Conservation (phyloP, 2,888 invertebrate genomes). For the Poecilus cupreus region DNA sequence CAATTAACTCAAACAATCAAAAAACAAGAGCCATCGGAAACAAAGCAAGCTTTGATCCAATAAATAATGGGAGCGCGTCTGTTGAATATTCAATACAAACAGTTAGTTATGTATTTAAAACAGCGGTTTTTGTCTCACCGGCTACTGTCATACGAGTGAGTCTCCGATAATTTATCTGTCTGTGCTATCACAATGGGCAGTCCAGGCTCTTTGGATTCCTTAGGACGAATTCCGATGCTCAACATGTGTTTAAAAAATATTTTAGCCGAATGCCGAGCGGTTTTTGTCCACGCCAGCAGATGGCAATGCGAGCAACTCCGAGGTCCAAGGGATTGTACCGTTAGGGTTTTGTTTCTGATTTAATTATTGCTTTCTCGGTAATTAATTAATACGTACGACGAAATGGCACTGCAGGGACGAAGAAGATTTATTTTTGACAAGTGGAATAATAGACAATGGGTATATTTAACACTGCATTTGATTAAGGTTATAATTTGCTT, state of each 20-base stretch:
- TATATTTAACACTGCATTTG: slow-evolving; percentile 35
- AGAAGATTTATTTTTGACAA: slow-evolving; percentile 13
- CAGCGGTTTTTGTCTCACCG: slow-evolving; percentile 44
- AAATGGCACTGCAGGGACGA: not conserved
- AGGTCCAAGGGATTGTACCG: slow-evolving; percentile 15
- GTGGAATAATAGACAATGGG: slow-evolving; percentile 22
- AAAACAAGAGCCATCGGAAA: slow-evolving; percentile 45
- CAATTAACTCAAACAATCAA: slow-evolving; percentile 49
- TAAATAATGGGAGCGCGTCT: slow-evolving; percentile 57
- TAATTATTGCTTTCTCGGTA: slow-evolving; percentile 36
- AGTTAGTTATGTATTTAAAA: slow-evolving; percentile 58
- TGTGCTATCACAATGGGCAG: slow-evolving; percentile 72
- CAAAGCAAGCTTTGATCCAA: slow-evolving; percentile 52
- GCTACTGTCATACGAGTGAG: slow-evolving; percentile 71
- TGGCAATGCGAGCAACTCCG: slow-evolving; percentile 34
- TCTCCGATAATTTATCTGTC: slow-evolving; percentile 73
- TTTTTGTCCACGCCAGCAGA: slow-evolving; percentile 64
- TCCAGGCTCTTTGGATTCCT: slow-evolving; percentile 69
- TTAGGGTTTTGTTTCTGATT: slow-evolving; percentile 43
- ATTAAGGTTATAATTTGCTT: slow-evolving; percentile 9
- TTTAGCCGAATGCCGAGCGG: slow-evolving; percentile 71
- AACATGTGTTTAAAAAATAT: slow-evolving; percentile 73
- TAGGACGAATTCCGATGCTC: slow-evolving; percentile 71
- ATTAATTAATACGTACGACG: slow-evolving; percentile 41
- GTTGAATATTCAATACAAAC: slow-evolving; percentile 58